Conservation (phyloP, 2,797 vertebrate species). For the Pantherophis alleghaniensis region DNA sequence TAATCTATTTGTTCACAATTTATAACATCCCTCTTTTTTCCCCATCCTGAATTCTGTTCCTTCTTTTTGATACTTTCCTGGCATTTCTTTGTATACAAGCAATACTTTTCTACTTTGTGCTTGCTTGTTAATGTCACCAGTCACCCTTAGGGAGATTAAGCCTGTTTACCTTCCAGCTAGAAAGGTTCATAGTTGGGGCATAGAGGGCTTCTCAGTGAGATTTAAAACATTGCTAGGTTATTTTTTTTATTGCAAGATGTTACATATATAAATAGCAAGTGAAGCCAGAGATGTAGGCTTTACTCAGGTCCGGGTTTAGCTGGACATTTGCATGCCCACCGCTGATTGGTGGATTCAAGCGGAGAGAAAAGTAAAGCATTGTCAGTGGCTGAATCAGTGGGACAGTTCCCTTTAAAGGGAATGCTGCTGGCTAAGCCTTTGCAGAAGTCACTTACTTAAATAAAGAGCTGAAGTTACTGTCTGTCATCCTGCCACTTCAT, state of each 20-base stretch:
- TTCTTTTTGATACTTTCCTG: neutral
- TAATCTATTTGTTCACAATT: neutral
- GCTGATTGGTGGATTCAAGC: no score
- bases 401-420: no score
- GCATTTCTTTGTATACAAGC: slow-evolving; percentile 14
- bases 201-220: slow-evolving; percentile 15
- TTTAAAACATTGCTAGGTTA: neutral
- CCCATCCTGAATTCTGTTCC: neutral
- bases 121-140: slow-evolving; percentile 10
- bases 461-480: no score
- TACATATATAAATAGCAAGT: neutral
- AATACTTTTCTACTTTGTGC: neutral
- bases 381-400: no score
- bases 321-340: no score
- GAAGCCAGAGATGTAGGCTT: no score
- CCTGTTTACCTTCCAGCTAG: neutral
- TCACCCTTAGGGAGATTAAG: slow-evolving; percentile 3
- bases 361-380: no score
- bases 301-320: no score
- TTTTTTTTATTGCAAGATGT: neutral
- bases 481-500: no score
- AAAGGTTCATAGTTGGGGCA: slow-evolving; percentile 14
- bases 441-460: no score
- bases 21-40: neutral
- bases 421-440: no score